Evolutionary conservation across 92 coral and sea anemone species (phyloP).

Genomic region (Phenganax subtilis): DNA sequence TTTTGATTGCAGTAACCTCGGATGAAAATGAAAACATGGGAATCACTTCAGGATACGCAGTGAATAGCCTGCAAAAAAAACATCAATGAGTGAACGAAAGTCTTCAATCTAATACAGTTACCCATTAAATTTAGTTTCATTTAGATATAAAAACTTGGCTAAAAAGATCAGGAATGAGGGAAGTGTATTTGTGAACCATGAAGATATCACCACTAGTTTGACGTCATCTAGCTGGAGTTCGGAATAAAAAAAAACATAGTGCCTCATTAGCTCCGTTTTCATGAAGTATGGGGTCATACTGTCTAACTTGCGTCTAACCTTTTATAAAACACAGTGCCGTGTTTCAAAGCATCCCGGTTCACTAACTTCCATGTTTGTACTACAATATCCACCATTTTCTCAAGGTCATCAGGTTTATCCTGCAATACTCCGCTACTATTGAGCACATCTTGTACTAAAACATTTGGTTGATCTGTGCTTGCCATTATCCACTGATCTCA

Average conservation of each 20-base stretch:
- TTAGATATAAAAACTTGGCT: no score
- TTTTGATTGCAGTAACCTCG: neutral
- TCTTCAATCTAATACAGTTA: neutral
- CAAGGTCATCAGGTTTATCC: conserved; percentile 20
- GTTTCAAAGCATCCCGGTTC: conserved; percentile 26
- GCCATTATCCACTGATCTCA: conserved; percentile 5
- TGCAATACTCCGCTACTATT: neutral
- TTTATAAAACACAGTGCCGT: conserved; percentile 22
- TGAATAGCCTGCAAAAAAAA: neutral
- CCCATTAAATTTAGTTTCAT: no score
- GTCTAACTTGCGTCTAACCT: conserved; percentile 11
- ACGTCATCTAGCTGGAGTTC: no score
- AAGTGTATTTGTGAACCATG: no score
- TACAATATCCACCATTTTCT: conserved; percentile 21
- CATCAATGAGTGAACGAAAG: neutral
- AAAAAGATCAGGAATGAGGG: no score
- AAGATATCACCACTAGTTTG: no score
- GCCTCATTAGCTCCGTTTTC: neutral
- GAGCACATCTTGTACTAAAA: neutral
- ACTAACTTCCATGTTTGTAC: conserved; percentile 33
- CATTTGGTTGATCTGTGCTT: neutral
- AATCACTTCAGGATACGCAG: conserved; percentile 8
- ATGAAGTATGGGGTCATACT: neutral
- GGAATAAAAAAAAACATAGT: no score
- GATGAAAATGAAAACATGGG: conserved; percentile 12